phyloP scores from a whole-genome alignment of 2,888 invertebrate genomes.

The Eumacrocentrus americanus region DNA sequence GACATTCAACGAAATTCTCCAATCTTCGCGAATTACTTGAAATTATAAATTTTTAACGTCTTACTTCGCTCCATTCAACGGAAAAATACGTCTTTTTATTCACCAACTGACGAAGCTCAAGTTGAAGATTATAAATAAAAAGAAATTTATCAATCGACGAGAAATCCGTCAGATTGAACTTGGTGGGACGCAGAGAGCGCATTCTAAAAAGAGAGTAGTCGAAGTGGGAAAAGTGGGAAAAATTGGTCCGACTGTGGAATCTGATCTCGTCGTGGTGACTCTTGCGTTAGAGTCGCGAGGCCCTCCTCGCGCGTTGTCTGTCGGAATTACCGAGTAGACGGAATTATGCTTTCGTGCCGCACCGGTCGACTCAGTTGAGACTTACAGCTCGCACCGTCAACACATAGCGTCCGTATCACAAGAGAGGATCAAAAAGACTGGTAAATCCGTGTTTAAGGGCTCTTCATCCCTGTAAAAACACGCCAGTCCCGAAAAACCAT shows the following conservation, averaged over 20 bases:
- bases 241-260: no score
- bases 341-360: conserved; percentile 59
- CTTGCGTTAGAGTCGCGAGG: conserved; percentile 17
- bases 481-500: no score
- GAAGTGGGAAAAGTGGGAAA: background rate
- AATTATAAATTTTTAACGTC: background rate
- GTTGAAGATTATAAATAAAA: no score
- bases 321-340: conserved; percentile 60
- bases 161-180: no score
- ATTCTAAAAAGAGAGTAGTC: background rate
- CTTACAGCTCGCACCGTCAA: conserved; percentile 58
- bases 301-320: conserved; percentile 42
- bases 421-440: background rate
- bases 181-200: no score
- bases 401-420: conserved; percentile 39
- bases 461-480: no score
- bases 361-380: conserved; percentile 59
- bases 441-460: no score
- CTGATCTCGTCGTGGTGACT: conserved; percentile 6
- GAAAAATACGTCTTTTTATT: no score
- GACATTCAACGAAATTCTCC: conserved; percentile 45
- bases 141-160: no score
- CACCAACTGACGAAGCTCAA: no score
- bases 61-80: no score
- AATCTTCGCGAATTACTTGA: conserved; percentile 31